Evolutionary conservation across 2,888 invertebrate genomes (phyloP).

Genomic region (Hyles lineata): DNA sequence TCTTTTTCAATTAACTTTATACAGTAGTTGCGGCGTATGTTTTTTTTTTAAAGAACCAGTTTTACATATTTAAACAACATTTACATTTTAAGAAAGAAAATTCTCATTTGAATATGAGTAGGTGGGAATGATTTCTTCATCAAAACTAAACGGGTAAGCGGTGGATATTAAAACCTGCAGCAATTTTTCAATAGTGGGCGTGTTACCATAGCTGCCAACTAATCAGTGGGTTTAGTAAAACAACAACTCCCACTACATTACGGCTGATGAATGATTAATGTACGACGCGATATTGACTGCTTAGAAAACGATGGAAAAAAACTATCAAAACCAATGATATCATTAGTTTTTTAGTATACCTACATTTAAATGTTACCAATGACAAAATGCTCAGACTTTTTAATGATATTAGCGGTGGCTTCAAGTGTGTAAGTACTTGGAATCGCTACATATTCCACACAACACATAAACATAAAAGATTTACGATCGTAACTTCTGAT

Average conservation of each 20-base stretch:
- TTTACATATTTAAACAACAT: background rate
- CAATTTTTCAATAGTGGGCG: slow-evolving; percentile 9
- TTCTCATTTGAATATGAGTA: background rate
- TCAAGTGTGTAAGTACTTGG: background rate
- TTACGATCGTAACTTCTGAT: slow-evolving; percentile 17
- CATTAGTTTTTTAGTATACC: background rate
- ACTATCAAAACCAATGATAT: background rate
- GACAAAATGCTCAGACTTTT: background rate
- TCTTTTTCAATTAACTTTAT: background rate
- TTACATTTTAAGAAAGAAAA: background rate
- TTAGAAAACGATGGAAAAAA: too few relatives aligned
- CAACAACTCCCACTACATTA: background rate
- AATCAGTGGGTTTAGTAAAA: slow-evolving; percentile 13
- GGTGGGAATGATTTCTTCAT: slow-evolving; percentile 12
- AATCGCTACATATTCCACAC: slow-evolving; percentile 6
- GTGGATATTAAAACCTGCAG: slow-evolving; percentile 10
- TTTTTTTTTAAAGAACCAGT: too few relatives aligned
- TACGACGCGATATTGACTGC: background rate
- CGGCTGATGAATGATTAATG: background rate
- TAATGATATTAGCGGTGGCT: background rate
- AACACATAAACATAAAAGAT: slow-evolving; percentile 22
- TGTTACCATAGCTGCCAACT: background rate
- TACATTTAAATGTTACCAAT: too few relatives aligned
- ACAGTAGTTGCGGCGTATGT: too few relatives aligned
- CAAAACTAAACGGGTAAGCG: slow-evolving; percentile 4